Base-by-base conservation (phyloP, 1,140 invertebrate species). In the Drosophila jambulina region DNA sequence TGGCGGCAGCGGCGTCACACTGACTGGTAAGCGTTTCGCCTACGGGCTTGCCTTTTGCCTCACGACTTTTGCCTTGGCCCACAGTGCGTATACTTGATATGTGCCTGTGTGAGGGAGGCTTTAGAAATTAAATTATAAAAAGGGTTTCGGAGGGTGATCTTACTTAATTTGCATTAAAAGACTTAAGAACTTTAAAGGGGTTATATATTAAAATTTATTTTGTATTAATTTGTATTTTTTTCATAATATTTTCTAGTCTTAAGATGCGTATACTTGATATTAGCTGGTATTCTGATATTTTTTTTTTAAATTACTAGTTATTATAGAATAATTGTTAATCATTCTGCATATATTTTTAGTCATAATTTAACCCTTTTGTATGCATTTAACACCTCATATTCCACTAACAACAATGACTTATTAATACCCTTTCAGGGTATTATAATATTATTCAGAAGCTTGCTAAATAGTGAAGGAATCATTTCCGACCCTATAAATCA, bases 11-110 rank as follows among this genome's bases (percentile, higher is more conserved):
- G 84, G 85, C 84, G 84, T 84, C 84, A 64, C 63, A 78, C 78
- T 84, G 84, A 78, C 84, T 88, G 85, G 60, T 68, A 56, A 51
- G 63, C 63, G 80, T n/a, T 7, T 38, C 53, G 53, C 53, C 53
- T 25, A 56, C 34, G 53, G 53, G 5, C 34, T 25, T 38, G 53
- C 34, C 38, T 61, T 60, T 60, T 64, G 43, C 10, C 42, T 61
- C 8, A 13, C 38, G 38, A 21, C 9, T 40, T 51, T 58, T 62
- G 36, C 36, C 54, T 60, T 72, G 45, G 65, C n/a, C 34, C 53
- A 48, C 36, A 49, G 42, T 59, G 43, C 67, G 69, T 59, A 72
- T 72, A 72, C 69, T 72, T 72, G 21, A 72, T 72, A 72, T 72
- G 34, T 27, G 23, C 7, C 4, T 32, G 15, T 19, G 36, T 25